Base-by-base conservation (phyloP, 2,797 vertebrate genomes). In the Knipowitschia caucasica region DNA sequence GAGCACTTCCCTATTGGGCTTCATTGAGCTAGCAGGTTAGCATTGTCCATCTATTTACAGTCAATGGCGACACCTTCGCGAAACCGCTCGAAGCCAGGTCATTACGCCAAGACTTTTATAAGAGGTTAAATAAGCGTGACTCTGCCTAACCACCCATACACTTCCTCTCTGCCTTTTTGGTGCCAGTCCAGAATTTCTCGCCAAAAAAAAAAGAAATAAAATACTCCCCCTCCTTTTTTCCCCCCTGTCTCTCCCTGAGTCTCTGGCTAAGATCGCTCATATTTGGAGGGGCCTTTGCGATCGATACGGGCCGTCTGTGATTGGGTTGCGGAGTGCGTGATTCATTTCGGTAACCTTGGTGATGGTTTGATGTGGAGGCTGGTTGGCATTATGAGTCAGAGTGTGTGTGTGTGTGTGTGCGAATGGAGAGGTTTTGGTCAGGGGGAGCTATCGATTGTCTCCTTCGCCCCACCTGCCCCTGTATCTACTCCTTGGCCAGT, bases 281-380 rank as follows among this genome's bases (percentile, higher is more conserved):
- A 84, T 87, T 85, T 84, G 80, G 71, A 86, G 67, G 76, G 75
- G 71, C 80, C 46, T 6, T 29, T 72, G 73, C 78, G 81, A 89
- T 91, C 87, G 79, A 90, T 91, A 84, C 49, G 53, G 73, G 57
- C 80, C 71, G 85, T 85, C 84, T 86, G 83, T 85, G 86, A 89
- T 89, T 88, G 83, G 84, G 79, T 87, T 88, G 82, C 80, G 78
- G 82, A n/a, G n/a, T 59, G 74, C 60, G 79, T 86, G 82, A 90
- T 90, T 89, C 84, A 88, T 89, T 88, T 86, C 82, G 82, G 86
- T 89, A 89, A 88, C 86, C 88, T 89, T 87, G 86, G 86, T 84
- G 86, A 89, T 86, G 71, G 89, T 84, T 89, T 88, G 85, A 89
- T 88, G 87, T 86, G 73, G 69, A 76, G 77, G 80, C 77, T 85